Base-by-base conservation (phyloP, 2,888 invertebrate genomes). In the Archips crataeganus region DNA sequence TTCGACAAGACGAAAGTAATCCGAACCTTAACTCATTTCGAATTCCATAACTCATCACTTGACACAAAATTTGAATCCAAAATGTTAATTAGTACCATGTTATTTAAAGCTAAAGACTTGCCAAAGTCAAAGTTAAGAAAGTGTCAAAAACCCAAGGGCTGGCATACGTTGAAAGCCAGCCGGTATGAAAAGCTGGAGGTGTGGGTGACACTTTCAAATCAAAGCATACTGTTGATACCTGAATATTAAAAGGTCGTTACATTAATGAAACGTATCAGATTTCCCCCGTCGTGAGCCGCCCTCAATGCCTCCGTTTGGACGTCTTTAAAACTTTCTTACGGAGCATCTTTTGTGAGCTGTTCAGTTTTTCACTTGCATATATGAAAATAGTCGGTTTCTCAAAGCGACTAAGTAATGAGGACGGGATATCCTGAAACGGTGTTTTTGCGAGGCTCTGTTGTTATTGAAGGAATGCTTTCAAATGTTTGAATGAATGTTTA, bases 221-320 rank as follows among this genome's bases (percentile, higher is more conserved):
- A 94, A 92, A 93, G 90, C 86, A 78, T 79, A 79, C 79, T 94
- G 57, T 32, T 57, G 57, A 57, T 57, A 57, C 57, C 57, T 87
- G 93, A 93, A 92, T 91, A 94, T 94, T 94, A 92, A 94, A 92
- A 92, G 90, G 86, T 92, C 94, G 90, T 95, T 94, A 91, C 87
- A 86, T 87, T 94, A 95, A 95, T 94, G 94, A 95, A 95, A 93
- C 95, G 92, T 95, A 95, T 95, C 95, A 92, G 94, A 93, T 94
- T 91, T 87, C 39, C 39, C 39, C 39, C 85, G 82, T 80, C 86
- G 85, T 85, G 87, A 11, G 32, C 32, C 82, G 83, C 80, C 87
- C 82, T 88, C 87, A 87, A 88, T 86, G 88, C 83, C 78, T 64
- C 87, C 90, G 90, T 92, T 90, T 81, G 88, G 89, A 81, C 85